Conservation (phyloP, 1,140 invertebrate genomes). For the Linepithema humile region DNA sequence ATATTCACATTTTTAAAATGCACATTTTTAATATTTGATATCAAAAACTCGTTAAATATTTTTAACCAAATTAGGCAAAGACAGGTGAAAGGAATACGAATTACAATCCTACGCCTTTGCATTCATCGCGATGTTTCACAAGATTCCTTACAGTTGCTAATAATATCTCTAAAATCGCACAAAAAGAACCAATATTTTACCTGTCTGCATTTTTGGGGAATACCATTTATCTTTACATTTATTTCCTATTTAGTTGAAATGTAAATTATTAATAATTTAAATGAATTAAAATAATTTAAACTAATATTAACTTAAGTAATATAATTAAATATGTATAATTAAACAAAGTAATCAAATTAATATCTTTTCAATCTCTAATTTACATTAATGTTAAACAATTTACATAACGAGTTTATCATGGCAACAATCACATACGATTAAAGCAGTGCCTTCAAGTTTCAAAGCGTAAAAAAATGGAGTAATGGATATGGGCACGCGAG, state of each 20-base stretch:
- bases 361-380: background rate
- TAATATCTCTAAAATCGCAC: background rate
- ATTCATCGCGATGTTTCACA: background rate
- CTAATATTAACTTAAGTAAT: too few relatives aligned
- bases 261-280: too few relatives aligned
- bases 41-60: background rate
- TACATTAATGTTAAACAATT: background rate
- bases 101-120: background rate
- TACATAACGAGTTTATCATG: background rate
- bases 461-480: slow-evolving; percentile 14
- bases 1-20: background rate
- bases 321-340: background rate
- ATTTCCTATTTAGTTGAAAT: background rate
- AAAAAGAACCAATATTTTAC: background rate
- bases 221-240: slow-evolving; percentile 9
- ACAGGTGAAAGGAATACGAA: background rate
- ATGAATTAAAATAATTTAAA: too few relatives aligned
- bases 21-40: background rate
- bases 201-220: background rate
- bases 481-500: background rate
- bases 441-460: background rate
- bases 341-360: background rate
- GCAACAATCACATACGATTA: slow-evolving; percentile 10
- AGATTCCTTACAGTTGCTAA: background rate
- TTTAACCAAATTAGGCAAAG: background rate